Percentiles rank a stretch among this genome's conserved stretches.
Evolutionary conservation across 2,888 invertebrate species (phyloP).

Genomic region (Drosophila falleni): DNA sequence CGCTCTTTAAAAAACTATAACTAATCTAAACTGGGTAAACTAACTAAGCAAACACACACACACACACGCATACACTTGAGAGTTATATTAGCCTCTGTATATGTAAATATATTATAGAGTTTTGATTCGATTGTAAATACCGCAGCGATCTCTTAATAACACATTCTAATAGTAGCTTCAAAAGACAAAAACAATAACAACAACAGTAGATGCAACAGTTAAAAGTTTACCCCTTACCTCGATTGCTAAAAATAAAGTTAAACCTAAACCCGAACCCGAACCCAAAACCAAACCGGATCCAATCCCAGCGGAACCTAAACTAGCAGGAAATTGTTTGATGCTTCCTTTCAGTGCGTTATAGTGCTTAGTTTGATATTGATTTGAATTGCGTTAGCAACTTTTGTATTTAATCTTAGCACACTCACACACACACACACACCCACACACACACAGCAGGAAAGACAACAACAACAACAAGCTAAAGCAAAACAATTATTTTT

Average conservation of each 20-base stretch:
- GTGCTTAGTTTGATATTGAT: constrained; percentile 42
- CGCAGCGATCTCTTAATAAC: constrained; percentile 35
- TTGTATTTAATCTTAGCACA: constrained; percentile 47
- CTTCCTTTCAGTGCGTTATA: constrained; percentile 67
- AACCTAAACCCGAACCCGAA: constrained; percentile 3
- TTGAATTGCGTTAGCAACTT: constrained; percentile 39
- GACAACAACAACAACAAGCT: constrained; percentile 27
- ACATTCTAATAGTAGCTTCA: constrained; percentile 45
- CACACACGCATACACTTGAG: constrained; percentile 33
- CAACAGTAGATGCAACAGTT: constrained; percentile 43
- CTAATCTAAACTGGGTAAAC: constrained; percentile 55
- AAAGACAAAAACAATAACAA: constrained; percentile 28
- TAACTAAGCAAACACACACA: constrained; percentile 24
- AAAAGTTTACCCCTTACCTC: constrained; percentile 25
- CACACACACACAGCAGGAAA: constrained; percentile 15
- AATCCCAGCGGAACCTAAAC: constrained; percentile 37
- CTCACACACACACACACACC: constrained; percentile 30
- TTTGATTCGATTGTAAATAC: constrained; percentile 71
- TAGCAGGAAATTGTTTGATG: constrained; percentile 56
- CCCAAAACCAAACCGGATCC: constrained; percentile 32
- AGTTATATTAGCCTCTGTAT: constrained; percentile 56
- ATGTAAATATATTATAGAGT: constrained; percentile 64
- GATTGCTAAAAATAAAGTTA: background rate
- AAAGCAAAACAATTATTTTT: constrained; percentile 56
- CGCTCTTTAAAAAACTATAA: constrained; percentile 56